Base-by-base conservation (phyloP, 1,140 invertebrate genomes). In the Chlorops oryzae region DNA sequence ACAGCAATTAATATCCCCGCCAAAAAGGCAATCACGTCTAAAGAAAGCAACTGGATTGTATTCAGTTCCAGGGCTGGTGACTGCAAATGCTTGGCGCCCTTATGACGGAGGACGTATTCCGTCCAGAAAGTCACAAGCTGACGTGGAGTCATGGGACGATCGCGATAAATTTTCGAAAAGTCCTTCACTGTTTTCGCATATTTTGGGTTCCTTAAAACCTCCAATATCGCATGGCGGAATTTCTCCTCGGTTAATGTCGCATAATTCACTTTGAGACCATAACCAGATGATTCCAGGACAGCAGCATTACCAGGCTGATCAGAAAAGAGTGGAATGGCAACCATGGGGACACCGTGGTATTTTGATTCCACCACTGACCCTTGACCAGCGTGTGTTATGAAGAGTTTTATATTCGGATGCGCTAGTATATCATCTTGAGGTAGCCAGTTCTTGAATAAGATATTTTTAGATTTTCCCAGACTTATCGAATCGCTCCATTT, bases 341-440 rank as follows among this genome's bases (percentile, higher is more conserved):
- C 66, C 28, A 88, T 74, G 5, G 86, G 86, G 5, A 85, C 78
- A 55, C 80, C 81, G 57, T 82, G 78, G 64, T 81, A 80, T 2
- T 86, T 59, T 2, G 84, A 79, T 70, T 90, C 87, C 54, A 81
- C 78, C 2, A 82, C 69, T 46, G 85, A 84, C 17, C 84, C 75
- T 41, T 81, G 65, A 9, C 87, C 87, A 12, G 82, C 84, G 54
- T 88, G 84, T 1, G 84, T 84, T 32, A 90, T 80, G 57, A 89
- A 85, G 0, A 78, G 73, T 58, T 76, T 78, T 1, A 81, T 65
- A 48, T 82, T 83, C 5, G 74, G 74, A 69, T 85, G 83, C 32
- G 75, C 83, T 17, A 65, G 60, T 52, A 87, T 71, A 52, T 84
- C 81, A 28, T 77, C 77, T 59, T 89, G 85, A 0, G 85, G 84